Percentiles rank a stretch among this genome's conserved stretches.
These are phyloP conservation scores for Cantharis flavilabris DNA, from an alignment of 2,888 invertebrate genomes.

Conservation along the genomic window DNA sequence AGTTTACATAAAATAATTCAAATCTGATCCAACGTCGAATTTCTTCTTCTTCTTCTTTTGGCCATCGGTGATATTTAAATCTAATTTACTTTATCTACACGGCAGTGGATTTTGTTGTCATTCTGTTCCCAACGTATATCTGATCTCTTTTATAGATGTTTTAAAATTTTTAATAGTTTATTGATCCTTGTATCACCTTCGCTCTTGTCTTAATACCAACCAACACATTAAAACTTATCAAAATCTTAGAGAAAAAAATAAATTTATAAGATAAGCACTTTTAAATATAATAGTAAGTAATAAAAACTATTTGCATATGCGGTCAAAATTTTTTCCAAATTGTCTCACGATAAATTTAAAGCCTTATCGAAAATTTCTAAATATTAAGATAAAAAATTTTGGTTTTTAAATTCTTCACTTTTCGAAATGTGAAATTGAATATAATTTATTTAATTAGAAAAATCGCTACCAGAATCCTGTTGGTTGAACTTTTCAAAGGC, in stretches of 20 bases:
- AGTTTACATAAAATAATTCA: neutral
- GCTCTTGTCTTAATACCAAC: neutral
- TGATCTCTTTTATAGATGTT: neutral
- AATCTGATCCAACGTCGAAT: neutral
- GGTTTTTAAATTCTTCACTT: neutral
- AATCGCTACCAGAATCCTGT: neutral
- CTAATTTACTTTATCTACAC: neutral
- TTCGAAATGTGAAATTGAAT: neutral
- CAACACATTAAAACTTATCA: neutral
- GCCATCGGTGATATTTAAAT: neutral
- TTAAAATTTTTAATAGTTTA: slow-evolving; percentile 4
- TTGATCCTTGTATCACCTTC: neutral
- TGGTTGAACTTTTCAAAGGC: neutral
- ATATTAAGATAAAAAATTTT: neutral
- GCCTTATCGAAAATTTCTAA: neutral
- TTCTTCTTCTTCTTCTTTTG: neutral
- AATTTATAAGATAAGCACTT: slow-evolving; percentile 17
- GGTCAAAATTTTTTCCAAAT: neutral
- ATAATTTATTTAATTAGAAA: neutral
- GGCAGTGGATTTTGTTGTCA: neutral
- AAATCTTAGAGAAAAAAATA: slow-evolving; percentile 6
- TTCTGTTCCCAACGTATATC: neutral
- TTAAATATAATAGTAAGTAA: slow-evolving; percentile 15
- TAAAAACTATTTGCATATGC: neutral
- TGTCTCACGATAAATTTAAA: neutral